Conservation (phyloP, 2,797 vertebrate genomes). For the Megalops cyprinoides region DNA sequence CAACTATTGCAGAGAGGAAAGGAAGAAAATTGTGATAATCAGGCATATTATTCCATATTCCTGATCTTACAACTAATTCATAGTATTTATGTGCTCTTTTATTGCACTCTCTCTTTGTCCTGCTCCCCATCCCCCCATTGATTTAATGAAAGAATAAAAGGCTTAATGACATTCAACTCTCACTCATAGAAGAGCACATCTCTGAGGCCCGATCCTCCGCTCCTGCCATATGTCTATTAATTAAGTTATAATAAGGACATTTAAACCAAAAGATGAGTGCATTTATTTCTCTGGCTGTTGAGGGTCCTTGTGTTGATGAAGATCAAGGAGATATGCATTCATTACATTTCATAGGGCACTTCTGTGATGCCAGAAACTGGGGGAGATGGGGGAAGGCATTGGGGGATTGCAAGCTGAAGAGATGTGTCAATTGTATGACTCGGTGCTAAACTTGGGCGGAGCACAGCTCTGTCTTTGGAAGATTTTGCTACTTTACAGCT, state of each 20-base stretch:
- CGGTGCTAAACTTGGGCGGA: too few relatives aligned
- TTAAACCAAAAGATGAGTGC: constrained; percentile 34
- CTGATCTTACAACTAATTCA: constrained; percentile 24
- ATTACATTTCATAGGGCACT: constrained; percentile 25
- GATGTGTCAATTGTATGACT: too few relatives aligned
- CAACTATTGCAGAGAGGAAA: neutral
- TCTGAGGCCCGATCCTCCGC: constrained; percentile 1
- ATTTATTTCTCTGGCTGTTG: constrained; percentile 35
- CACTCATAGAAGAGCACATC: constrained; percentile 31
- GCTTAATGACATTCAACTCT: constrained; percentile 49
- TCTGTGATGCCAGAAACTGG: neutral
- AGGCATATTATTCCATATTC: constrained; percentile 13
- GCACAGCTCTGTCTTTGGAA: neutral
- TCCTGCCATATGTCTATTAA: constrained; percentile 50
- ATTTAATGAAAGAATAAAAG: constrained; percentile 51
- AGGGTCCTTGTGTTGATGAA: constrained; percentile 29
- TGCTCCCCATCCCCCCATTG: constrained; percentile 31
- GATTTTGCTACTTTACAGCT: neutral
- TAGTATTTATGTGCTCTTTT: constrained; percentile 37
- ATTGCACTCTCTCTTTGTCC: constrained; percentile 41
- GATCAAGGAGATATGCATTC: constrained; percentile 37
- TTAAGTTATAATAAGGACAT: constrained; percentile 44
- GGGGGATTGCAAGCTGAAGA: neutral
- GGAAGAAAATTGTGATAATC: neutral
- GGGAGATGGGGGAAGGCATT: neutral